Base-by-base conservation (phyloP, 2,888 invertebrate species). In the Hetaerina titia region DNA sequence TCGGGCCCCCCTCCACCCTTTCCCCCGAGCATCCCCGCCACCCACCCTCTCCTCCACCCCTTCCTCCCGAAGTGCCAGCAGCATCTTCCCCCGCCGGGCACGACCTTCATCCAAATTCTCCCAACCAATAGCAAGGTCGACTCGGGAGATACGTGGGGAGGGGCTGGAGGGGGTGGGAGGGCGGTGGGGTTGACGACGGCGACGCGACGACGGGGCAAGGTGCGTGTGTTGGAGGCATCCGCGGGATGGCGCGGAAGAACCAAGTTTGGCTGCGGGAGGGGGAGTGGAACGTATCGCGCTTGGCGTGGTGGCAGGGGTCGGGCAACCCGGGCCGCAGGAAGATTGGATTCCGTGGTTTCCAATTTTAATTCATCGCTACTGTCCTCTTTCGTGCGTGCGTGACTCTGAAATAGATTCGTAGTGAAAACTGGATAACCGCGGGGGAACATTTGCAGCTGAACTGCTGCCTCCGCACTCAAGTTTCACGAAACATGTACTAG, bases 101-200 rank as follows among this genome's bases (percentile, higher is more conserved):
- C 45, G 92, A 92, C 92, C 92, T 92, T 92, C 92, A 92, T 92
- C 92, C 92, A 92, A 92, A 92, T 92, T 74, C 74, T 56, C 57
- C 15, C 81, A 0, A 45, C 92, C 92, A 74, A 92, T 92, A 19
- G 92, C 92, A 92, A 92, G 92, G 92, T 64, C 89, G 57, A 57
- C 2, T 22, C 57, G 57, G n/a, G 45, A 13, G 89, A 15, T 88
- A n/a, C 15, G 45, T 45, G 8, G 56, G 89, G 56, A 89, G 56
- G 19, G 57, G 9, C 15, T 5, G 81, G 81, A 15, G 1, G 56
- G 15, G 56, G 88, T 1, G n/a, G 22, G 69, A 69, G 69, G 7
- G 8, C n/a, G 69, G 69, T n/a, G 0, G 31, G 87, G 7, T 2
- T 87, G 87, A 8, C 15, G 87, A 13, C 6, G 45, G 45, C 31